A percentile compares a stretch with the other conserved stretches of the same genome.
Evolutionary conservation across 2,113 vertebrate species (phyloP).

Genomic region (Tringa solitaria): DNA sequence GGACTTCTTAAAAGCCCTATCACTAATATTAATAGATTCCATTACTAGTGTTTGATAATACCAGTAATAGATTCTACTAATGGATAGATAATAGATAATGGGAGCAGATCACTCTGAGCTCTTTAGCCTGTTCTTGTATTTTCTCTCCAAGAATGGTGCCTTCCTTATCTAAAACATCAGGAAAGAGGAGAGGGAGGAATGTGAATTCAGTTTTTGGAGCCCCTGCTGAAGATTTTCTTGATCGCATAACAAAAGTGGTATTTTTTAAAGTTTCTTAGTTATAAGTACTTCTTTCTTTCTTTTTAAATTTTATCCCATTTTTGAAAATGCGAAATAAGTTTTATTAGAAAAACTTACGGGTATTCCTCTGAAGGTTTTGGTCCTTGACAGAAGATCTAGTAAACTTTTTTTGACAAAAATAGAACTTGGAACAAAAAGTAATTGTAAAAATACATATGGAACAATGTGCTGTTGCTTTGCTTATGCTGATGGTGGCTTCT

Average conservation of each 20-base stretch:
- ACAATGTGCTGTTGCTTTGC: background rate
- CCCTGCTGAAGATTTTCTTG: background rate
- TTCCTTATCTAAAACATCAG: background rate
- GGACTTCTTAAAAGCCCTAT: background rate
- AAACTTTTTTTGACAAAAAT: background rate
- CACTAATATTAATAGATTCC: background rate
- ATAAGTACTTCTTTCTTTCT: background rate
- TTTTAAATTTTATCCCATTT: background rate
- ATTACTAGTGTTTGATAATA: background rate
- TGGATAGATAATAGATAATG: too few relatives aligned
- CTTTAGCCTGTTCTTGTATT: background rate
- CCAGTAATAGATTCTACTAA: background rate
- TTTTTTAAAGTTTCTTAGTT: background rate
- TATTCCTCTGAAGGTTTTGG: background rate
- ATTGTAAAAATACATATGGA: rapidly evolving
- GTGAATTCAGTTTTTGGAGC: background rate
- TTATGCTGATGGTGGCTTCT: background rate
- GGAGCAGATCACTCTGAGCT: background rate
- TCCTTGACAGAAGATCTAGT: background rate
- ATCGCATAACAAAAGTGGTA: background rate
- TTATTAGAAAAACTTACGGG: background rate
- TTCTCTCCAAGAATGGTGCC: background rate
- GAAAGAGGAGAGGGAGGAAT: background rate
- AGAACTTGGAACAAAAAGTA: background rate
- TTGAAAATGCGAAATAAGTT: background rate